Evolutionary conservation across 2,797 vertebrate species (phyloP), one percentile per base, ranked within the genome.

Genomic region (Anableps anableps): DNA sequence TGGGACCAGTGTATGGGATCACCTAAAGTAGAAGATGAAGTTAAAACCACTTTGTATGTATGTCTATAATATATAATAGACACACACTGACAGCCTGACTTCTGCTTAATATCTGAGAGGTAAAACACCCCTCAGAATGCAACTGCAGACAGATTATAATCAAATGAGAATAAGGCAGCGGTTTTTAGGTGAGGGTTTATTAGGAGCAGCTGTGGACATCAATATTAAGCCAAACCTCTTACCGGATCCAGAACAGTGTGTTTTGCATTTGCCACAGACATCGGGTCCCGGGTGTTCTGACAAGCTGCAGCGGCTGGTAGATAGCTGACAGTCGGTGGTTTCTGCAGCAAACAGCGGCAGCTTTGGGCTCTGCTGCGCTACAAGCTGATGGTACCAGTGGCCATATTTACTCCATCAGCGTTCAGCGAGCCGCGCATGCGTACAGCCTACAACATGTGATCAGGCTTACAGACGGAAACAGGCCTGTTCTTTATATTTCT

Each of bases 1-100:
- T 97, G 75, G 96, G 96, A 75, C 97, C 97, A 34, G 96, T 96
- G 90, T 97, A 98, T 0, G 98, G 98, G 90, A 98, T 93, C 81
- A 84, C 85, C 98, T 99, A 87, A 64, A 81, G 77, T 9, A 43
- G 82, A 83, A 70, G 78, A 72, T 2, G 68, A 48, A 31, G 68
- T 79, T 77, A 71, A 50, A 58, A 81, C 38, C 48, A 6, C 45
- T 16, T 38, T 6, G 51, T 8, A 50, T 17, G 36, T 10, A 23
- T 21, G 9, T 2, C n/a, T n/a, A n/a, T n/a, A n/a, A n/a, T n/a
- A n/a, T n/a, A n/a, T n/a, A n/a, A n/a, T n/a, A n/a, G n/a, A n/a
- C n/a, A n/a, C n/a, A 10, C 9, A 76, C 55, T 51, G 45, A 58
- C 76, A 72, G 50, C 8, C 17, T 70, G 16, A 19, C 23, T 38